Base-by-base conservation (phyloP, 2,113 vertebrate species). In the Passer montanus region DNA sequence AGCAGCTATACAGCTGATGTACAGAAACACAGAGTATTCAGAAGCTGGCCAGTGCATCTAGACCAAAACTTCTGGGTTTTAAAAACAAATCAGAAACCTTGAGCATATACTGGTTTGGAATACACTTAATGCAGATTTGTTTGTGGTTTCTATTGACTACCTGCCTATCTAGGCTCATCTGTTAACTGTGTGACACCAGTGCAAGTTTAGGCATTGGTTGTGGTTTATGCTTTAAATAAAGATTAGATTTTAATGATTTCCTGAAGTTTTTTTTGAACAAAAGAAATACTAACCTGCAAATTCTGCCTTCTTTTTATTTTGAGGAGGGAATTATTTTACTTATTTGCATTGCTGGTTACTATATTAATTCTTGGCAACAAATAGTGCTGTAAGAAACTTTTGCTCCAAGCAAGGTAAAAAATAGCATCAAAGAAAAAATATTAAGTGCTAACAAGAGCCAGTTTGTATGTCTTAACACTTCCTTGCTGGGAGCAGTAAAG, bases 401-500 rank as follows among this genome's bases (percentile, higher is more conserved):
- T 90, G 33, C 64, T 90, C 18, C 39, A 44, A 84, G 60, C 60
- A 69, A 80, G 39, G 67, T 81, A 74, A 94, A 94, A 90, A 91
- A 47, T 5, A 70, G 11, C 56, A 84, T 86, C 50, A 69, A 80
- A 89, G 41, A 21, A 72, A 92, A 89, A 89, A 52, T 39, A 62
- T 6, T 49, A 74, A 67, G 63, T 64, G 64, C 60, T 86, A 80
- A 76, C 17, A 77, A 23, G 41, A 94, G 59, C 26, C 47, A 64
- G 41, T 87, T 84, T 94, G 39, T 74, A 33, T 95, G 50, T 75
- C 52, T 78, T 96, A 75, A 56, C 66, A 75, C 68, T 74, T 91
- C 19, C n/a, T 80, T 81, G 39, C 63, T 90, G 60, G 37, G 37
- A 84, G n/a, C 46, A 78, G 69, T 68, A 95, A 86, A 74, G 56